Conservation (phyloP, 2,888 invertebrate genomes). For the Aleiodes alternator region DNA sequence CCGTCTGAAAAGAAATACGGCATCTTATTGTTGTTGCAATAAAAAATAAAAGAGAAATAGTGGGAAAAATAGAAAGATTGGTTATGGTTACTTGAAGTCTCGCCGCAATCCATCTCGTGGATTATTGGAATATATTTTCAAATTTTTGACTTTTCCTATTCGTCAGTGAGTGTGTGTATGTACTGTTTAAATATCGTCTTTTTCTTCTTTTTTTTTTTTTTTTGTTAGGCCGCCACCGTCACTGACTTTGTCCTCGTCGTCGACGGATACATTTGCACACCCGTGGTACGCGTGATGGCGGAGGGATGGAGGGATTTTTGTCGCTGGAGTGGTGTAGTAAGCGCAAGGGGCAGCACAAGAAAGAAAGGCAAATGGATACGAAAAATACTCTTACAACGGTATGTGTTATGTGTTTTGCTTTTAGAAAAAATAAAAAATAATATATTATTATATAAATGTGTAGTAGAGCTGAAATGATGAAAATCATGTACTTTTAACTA, state of each 20-base stretch:
- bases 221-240: conserved; percentile 64
- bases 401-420: conserved; percentile 6
- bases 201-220: conserved; percentile 43
- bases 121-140: conserved; percentile 22
- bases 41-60: conserved; percentile 42
- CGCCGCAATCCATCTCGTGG: conserved; percentile 73
- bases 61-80: conserved; percentile 50
- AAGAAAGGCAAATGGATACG: conserved; percentile 43
- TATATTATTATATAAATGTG: too few species aligned
- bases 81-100: conserved; percentile 70
- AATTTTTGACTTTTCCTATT: background rate
- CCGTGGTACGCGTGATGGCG: conserved; percentile 61
- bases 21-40: conserved; percentile 26
- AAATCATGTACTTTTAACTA: too few species aligned
- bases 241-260: conserved; percentile 54
- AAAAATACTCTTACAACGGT: conserved; percentile 23
- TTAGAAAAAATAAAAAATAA: too few species aligned
- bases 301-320: conserved; percentile 58
- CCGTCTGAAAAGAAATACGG: background rate
- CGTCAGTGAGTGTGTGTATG: background rate
- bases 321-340: conserved; percentile 52
- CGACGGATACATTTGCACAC: conserved; percentile 67
- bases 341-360: conserved; percentile 39
- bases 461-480: too few species aligned
- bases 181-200: background rate